Conservation (phyloP, 2,888 invertebrate genomes). For the Nezara viridula region DNA sequence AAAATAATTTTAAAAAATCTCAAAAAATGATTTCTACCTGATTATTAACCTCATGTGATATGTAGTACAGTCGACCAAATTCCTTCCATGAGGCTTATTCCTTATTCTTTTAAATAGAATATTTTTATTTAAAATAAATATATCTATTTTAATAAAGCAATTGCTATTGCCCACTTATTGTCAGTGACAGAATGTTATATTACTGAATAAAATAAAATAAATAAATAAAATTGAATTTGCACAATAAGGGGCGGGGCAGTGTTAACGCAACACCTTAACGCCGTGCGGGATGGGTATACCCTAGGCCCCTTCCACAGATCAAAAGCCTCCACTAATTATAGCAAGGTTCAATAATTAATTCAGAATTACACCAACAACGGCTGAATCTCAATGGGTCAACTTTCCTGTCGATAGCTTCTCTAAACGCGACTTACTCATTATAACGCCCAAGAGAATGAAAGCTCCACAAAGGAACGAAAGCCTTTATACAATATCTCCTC, state of each 20-base stretch:
- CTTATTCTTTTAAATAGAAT: too few relatives aligned
- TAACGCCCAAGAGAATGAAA: background rate
- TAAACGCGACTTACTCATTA: background rate
- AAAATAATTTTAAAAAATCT: too few relatives aligned
- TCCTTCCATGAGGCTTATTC: too few relatives aligned
- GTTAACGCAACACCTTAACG: background rate
- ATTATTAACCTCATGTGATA: too few relatives aligned
- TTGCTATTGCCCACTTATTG: too few relatives aligned
- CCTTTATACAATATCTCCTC: constrained; percentile 4
- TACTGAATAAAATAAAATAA: too few relatives aligned
- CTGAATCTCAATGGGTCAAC: constrained; percentile 5
- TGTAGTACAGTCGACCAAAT: too few relatives aligned
- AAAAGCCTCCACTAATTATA: background rate
- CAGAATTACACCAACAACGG: background rate
- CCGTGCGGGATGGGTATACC: constrained; percentile 23
- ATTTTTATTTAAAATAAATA: too few relatives aligned
- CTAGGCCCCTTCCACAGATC: background rate
- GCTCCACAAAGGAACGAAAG: constrained; percentile 5
- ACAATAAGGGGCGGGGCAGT: background rate
- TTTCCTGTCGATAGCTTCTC: background rate
- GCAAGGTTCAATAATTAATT: background rate
- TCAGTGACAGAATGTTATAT: too few relatives aligned
- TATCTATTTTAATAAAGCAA: too few relatives aligned
- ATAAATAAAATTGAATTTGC: too few relatives aligned
- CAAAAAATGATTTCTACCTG: too few relatives aligned